Evolutionary conservation across 2,113 vertebrate species (phyloP), one percentile per base, ranked within the genome.

Genomic region (Prunella fulvescens): DNA sequence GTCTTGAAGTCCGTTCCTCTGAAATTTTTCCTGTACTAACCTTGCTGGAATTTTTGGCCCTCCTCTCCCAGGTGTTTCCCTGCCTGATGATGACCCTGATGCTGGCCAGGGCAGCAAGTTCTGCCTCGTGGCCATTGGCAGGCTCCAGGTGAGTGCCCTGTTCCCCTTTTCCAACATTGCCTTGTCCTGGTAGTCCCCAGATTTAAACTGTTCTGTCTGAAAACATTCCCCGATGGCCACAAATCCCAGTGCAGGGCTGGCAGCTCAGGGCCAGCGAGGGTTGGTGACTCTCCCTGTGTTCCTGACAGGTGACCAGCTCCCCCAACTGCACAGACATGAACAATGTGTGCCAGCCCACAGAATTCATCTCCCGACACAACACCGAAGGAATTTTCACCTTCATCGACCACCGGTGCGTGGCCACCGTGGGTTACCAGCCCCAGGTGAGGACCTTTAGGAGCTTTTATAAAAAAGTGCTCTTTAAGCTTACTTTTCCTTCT

Each of bases 291-390:
- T 29, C 14, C 47, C 7, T 35, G 18, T 93, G 35, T 53, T 31
- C 3, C 37, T 65, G 25, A 29, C 87, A 99, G 99, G 99, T 99
- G 51, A 99, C 99, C 7, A 99, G 99, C 97, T 99, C 98, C 4
- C 99, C 99, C 33, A 98, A 98, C 72, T 99, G 99, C 69, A 97
- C 98, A 9, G 99, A 98, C 96, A 97, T 99, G 76, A 99, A 97
- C 96, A 99, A 96, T 3, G 93, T 99, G 44, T 99, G 98, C 44
- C 98, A 99, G 70, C 99, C 99, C 2, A 98, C 98, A 6, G 99
- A 99, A 82, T 99, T 99, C 97, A 99, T 99, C 95, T 99, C 99
- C 51, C 97, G 99, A 7, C 99, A 99, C 96, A 99, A 98, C 96
- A 98, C 98, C 12, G 98, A 99, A 5, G 98, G 99, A 3, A 87